Evolutionary conservation across 2,113 vertebrate species (phyloP).

Genomic region (Prunella fulvescens): DNA sequence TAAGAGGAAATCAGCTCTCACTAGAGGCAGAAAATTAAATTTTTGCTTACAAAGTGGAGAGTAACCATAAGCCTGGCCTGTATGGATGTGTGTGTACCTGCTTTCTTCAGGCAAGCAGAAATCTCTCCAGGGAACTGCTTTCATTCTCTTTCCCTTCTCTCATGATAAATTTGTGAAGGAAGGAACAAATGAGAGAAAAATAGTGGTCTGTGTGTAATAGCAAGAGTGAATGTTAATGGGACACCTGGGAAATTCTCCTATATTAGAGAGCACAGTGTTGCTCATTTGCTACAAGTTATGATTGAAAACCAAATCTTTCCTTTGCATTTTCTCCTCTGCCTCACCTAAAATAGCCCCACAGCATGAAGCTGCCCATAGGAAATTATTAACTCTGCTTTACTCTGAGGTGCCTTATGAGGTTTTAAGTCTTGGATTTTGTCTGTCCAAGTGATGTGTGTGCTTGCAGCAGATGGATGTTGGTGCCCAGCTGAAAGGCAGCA

Average conservation of each 20-base stretch:
- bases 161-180: neutral
- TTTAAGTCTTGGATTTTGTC: neutral
- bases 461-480: neutral
- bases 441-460: neutral
- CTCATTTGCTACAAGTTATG: constrained; percentile 26
- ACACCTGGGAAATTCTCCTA: neutral
- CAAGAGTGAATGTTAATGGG: neutral
- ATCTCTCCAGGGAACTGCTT: neutral
- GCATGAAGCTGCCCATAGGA: neutral
- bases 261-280: neutral
- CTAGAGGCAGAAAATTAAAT: neutral
- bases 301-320: constrained; percentile 24
- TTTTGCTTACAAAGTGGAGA: neutral
- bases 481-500: neutral
- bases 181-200: constrained; percentile 25
- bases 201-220: neutral
- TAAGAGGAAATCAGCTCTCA: neutral
- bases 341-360: neutral
- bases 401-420: neutral
- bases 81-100: neutral
- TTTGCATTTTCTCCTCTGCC: neutral
- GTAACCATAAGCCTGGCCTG: neutral
- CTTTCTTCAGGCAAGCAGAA: neutral
- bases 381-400: neutral
- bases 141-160: neutral